Evolutionary conservation across 2,888 invertebrate species (phyloP), one percentile per base, ranked within the genome.

Genomic region (Ochropleura leucogaster): DNA sequence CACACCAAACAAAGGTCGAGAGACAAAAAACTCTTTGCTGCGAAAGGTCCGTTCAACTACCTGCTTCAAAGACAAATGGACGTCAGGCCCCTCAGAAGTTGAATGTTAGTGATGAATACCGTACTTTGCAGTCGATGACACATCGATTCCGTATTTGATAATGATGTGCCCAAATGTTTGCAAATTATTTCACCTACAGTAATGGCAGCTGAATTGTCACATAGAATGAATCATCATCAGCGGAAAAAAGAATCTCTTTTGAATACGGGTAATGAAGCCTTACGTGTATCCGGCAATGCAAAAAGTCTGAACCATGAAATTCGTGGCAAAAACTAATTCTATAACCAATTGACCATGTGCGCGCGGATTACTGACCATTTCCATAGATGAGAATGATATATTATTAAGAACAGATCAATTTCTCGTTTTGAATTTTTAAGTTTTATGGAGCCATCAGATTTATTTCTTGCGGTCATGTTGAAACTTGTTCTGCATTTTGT

Each of bases 11-110:
- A 93, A 94, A 93, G 92, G 92, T 90, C 80, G 87, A 79, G 70
- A 85, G 84, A 90, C 90, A 94, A 95, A 95, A 94, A 95, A 91
- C 79, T 71, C 80, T 86, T 85, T 82, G 84, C 88, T 89, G 89
- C 93, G 84, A 94, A 94, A 93, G 93, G 92, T 91, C 88, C 72
- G 62, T 87, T 88, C 87, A 90, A 90, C 95, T 96, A 96, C 96
- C 96, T 96, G 95, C 93, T 89, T 89, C 84, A 90, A 88, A 91
- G 89, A 89, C 87, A 85, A 85, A 83, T 89, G 88, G 82, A 83
- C 86, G 89, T 88, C 89, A 90, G 88, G 85, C 85, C 88, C 85
- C 89, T 88, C 75, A 80, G 86, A 89, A 85, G 87, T 89, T 83
- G 76, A 85, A 87, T 85, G 92, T 90, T 82, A 63, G 59, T 75